These are phyloP conservation scores for Dipodomys stephensi DNA, from an alignment of 2,113 vertebrate species.

Conservation along the genomic window DNA sequence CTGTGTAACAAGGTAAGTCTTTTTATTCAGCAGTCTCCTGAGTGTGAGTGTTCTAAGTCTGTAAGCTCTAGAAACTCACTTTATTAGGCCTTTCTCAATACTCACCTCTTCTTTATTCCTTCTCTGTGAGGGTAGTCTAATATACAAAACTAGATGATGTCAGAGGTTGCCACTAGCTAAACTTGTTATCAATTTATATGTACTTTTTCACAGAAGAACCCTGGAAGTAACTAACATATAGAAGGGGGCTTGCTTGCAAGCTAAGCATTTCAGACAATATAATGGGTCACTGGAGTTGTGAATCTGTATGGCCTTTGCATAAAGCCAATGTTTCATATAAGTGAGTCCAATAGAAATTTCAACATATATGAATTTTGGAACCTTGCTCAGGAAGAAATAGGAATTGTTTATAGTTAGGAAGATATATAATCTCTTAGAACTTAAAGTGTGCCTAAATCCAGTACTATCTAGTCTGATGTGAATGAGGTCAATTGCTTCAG, in stretches of 20 bases:
- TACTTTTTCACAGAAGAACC: neutral
- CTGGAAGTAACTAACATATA: neutral
- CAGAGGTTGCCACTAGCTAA: neutral
- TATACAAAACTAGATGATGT: neutral
- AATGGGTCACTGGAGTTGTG: neutral
- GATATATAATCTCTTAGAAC: constrained; percentile 55
- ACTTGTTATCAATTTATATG: neutral
- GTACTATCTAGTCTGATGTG: neutral
- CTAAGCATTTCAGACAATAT: neutral
- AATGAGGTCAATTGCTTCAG: neutral
- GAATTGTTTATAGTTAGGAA: constrained; percentile 64
- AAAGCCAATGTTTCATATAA: neutral
- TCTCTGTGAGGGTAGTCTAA: neutral
- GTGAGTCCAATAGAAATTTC: constrained; percentile 39
- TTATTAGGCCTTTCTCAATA: neutral
- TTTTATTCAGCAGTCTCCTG: neutral
- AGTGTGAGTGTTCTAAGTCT: neutral
- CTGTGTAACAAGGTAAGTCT: neutral
- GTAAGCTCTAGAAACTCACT: neutral
- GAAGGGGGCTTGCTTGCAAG: neutral
- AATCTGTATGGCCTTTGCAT: neutral
- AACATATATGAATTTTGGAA: constrained; percentile 51
- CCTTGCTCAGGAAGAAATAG: constrained; percentile 55
- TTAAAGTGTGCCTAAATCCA: constrained; percentile 51
- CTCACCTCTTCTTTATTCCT: neutral